Evolutionary conservation across 2,888 invertebrate genomes (phyloP), one percentile per base, ranked within the genome.

Genomic region (Hypsopygia costalis): DNA sequence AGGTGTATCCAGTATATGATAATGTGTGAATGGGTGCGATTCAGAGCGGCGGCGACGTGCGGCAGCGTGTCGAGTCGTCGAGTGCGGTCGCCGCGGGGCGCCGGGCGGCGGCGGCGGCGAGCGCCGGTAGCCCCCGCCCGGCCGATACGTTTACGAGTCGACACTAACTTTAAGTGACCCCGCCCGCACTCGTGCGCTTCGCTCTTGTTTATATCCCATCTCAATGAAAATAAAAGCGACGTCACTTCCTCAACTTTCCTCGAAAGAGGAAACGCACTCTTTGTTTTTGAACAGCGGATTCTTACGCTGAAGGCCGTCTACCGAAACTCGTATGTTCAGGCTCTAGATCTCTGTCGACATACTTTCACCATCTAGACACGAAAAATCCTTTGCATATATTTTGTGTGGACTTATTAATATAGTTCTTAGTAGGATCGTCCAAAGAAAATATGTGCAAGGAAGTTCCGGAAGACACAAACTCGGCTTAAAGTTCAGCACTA

Each of bases 31-130:
- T 81, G 86, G 82, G 81, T 87, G 85, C 86, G 82, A 82, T 82
- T 81, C 78, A 71, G 73, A 78, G 83, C 77, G 79, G 70, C 81
- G 83, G 74, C 83, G 82, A 81, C 86, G 85, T 82, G 85, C 85
- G 74, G 74, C 76, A 63, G 79, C 85, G 82, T 81, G 87, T 81
- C 81, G 85, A 82, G 83, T 83, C 81, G 87, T 81, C 81, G 85
- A 82, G 83, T 83, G 85, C 83, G 87, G 86, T 85, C 85, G 86
- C 87, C 82, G 82, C 83, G 85, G 85, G 85, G 83, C 78, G 74
- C 69, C 54, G 51, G 51, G 46, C 40, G 44, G 42, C 41, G 40
- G 42, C 41, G 40, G 46, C 47, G 48, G 41, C 41, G 34, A 49
- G 50, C 57, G 57, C 61, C 62, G 63, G 73, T 69, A 72, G 73